Percentiles rank a stretch among this genome's conserved stretches.
Conservation (phyloP, 1,140 invertebrate genomes). For the Drosophila pseudoananassae region DNA sequence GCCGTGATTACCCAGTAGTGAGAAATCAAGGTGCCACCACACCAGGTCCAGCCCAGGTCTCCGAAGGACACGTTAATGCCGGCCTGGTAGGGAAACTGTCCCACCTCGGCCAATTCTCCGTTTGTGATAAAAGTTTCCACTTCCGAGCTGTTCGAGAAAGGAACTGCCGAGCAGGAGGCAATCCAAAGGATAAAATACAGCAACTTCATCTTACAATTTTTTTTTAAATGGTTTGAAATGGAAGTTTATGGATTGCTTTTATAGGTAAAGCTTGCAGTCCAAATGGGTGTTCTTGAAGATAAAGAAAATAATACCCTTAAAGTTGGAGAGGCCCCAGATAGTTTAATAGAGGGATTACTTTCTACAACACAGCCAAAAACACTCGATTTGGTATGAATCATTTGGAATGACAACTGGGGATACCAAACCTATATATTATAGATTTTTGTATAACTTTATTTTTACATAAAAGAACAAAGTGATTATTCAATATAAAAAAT, state of each 20-base stretch:
- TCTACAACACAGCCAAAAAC: conserved; percentile 4
- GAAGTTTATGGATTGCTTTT: conserved; percentile 3
- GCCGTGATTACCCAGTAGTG: conserved; percentile 67
- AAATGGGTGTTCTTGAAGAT: conserved; percentile 14
- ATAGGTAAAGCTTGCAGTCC: conserved; percentile 1
- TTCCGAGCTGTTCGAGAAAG: neutral
- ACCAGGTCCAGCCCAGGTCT: conserved; percentile 48
- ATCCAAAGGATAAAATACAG: neutral
- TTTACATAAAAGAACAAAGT: neutral
- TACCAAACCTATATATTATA: neutral
- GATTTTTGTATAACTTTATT: no score
- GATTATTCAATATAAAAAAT: neutral
- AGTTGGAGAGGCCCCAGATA: conserved; percentile 19
- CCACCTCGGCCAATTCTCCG: conserved; percentile 53
- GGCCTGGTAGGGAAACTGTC: conserved; percentile 74
- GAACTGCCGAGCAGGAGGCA: neutral
- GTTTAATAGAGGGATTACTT: conserved; percentile 22
- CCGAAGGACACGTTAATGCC: conserved; percentile 54
- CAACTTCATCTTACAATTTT: neutral
- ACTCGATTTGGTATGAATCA: neutral
- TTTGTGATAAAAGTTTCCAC: conserved; percentile 55
- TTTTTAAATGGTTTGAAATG: neutral
- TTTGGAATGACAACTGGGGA: neutral
- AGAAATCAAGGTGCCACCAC: conserved; percentile 73
- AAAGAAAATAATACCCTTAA: conserved; percentile 2